phyloP scores from a whole-genome alignment of 1,140 invertebrate genomes.

The Drosophila albomicans region DNA sequence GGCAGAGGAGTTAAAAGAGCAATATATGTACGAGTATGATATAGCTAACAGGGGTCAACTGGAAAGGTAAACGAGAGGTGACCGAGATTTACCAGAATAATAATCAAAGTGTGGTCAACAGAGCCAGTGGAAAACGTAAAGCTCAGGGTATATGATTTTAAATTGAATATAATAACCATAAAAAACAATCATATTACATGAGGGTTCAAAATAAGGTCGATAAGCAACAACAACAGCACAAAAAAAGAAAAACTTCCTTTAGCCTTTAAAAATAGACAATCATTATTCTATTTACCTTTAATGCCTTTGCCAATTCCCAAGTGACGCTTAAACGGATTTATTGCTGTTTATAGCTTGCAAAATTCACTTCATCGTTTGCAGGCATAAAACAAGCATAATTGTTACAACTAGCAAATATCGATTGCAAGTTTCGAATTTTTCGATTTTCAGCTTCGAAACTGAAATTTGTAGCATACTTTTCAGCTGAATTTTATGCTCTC shows the following conservation, averaged over 20 bases:
- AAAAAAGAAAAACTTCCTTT: background rate
- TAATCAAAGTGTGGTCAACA: constrained; percentile 51
- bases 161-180: constrained; percentile 24
- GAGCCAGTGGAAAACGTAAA: constrained; percentile 11
- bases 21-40: background rate
- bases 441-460: background rate
- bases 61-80: constrained; percentile 32
- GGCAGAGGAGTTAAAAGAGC: constrained; percentile 35
- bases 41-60: constrained; percentile 44
- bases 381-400: background rate
- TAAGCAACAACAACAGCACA: background rate
- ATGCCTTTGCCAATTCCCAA: background rate
- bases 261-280: constrained; percentile 3
- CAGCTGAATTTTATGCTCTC: background rate
- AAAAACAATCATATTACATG: constrained; percentile 2
- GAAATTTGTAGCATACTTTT: background rate
- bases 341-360: background rate
- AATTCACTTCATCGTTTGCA: background rate
- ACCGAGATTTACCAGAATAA: constrained; percentile 54
- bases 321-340: background rate
- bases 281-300: constrained; percentile 8
- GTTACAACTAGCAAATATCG: background rate
- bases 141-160: constrained; percentile 26
- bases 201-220: background rate
- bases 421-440: background rate